These are phyloP conservation scores for Peribatodes rhomboidaria DNA, from an alignment of 2,888 invertebrate genomes.

Conservation along the genomic window DNA sequence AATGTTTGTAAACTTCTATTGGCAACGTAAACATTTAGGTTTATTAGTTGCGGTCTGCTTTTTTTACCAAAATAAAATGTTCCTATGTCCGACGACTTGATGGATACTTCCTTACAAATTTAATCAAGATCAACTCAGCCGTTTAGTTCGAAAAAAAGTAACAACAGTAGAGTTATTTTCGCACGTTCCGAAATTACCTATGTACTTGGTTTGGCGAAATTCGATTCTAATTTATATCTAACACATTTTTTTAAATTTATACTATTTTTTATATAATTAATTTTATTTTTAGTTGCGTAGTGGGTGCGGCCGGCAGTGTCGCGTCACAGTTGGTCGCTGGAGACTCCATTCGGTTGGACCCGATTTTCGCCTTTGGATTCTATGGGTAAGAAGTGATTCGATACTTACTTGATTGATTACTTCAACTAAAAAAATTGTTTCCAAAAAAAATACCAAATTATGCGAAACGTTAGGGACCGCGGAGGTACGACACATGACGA, in stretches of 20 bases:
- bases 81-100: not conserved
- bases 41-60: too few species aligned
- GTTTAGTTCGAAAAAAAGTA: not conserved
- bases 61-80: too few species aligned
- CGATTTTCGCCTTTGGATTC: constrained; percentile 90
- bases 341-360: constrained; percentile 87
- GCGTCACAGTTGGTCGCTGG: constrained; percentile 91
- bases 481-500: too few species aligned
- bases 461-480: too few species aligned
- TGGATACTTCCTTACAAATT: not conserved
- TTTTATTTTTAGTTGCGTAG: constrained; percentile 86
- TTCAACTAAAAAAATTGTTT: not conserved
- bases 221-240: too few species aligned
- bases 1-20: too few species aligned
- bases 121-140: not conserved
- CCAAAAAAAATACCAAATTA: too few species aligned
- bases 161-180: not conserved
- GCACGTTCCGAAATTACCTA: too few species aligned
- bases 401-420: not conserved
- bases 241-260: too few species aligned
- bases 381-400: constrained; percentile 88
- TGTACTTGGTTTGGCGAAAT: too few species aligned
- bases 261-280: too few species aligned
- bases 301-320: constrained; percentile 91
- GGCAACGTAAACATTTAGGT: too few species aligned